Evolutionary conservation across 2,888 invertebrate genomes (phyloP), one percentile per base, ranked within the genome.

Genomic region (Cosmorhoe ocellata): DNA sequence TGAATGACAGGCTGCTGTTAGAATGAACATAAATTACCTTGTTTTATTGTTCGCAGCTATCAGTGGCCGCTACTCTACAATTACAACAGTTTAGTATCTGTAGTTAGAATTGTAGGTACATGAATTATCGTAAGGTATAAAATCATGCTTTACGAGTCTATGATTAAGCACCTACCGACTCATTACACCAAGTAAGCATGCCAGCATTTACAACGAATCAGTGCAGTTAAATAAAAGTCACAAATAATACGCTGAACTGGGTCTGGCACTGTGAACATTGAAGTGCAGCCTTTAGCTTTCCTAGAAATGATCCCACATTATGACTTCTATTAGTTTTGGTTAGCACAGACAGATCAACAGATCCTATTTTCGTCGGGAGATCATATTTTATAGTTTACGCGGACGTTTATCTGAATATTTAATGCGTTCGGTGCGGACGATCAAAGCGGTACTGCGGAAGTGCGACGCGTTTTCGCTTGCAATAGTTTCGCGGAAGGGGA

Each of bases 401-500:
- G 38, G 38, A 51, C 51, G 56, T 49, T 49, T 49, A 56, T 44
- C 44, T 53, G 30, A 51, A 53, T 54, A 59, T 61, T 58, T 54
- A 52, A 55, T 54, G 59, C 53, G 56, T 51, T 47, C 64, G 65
- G 63, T 69, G 54, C 54, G 56, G 46, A 47, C 51, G 67, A 74
- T 76, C 71, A 74, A 75, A 76, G 71, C 59, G 55, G 14, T 47
- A 44, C 55, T 59, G 54, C 59, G 74, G 74, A 76, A 75, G 73
- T 61, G 59, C 63, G 64, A 55, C 63, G 70, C 59, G 64, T 71
- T 79, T 74, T 79, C 76, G 72, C 71, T 59, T 74, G 76, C 78
- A 74, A 78, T 74, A 71, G 70, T 53, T 85, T 84, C 86, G 77
- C 63, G 67, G 85, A 85, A 84, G 67, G 48, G 40, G 12, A 61